Evolutionary conservation across 2,888 invertebrate genomes (phyloP), one percentile per base, ranked within the genome.

Genomic region (Phasia obesa): DNA sequence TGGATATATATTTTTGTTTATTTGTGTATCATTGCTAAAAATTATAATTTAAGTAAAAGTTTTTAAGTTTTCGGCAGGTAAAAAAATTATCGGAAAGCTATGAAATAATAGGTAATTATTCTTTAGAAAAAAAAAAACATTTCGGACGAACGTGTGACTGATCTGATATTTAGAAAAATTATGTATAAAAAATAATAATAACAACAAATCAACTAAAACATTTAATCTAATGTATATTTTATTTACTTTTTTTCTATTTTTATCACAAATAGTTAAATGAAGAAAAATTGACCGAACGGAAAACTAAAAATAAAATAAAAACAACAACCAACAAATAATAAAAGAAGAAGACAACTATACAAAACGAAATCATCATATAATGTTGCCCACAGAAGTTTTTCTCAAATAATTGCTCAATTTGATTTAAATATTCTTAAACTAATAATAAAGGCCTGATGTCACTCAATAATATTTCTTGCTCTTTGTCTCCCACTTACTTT

Each of bases 371-470:
- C 42, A 38, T 21, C 17, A 59, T 51, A 78, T 42, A 75, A 83
- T 83, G 83, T 71, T 76, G 55, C 4, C 65, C 65, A 47, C 71
- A 65, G 57, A 83, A 71, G 21, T 71, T 38, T 47, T 51, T 31
- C 73, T 62, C 79, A 76, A 79, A 62, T 71, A 71, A 79, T 71
- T 83, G 83, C 83, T 83, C 83, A 83, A 83, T 83, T 71, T 79
- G 60, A 76, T 83, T 76, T 79, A 73, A 75, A 76, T 42, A 70
- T 83, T 67, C 62, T 79, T 79, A 71, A 57, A 71, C 42, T 79
- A 71, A 60, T 49, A 67, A 65, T 38, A 57, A 75, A 59, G 21
- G 53, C 65, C 59, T 79, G 83, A 83, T 79, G 44, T 53, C 57
- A 44, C 38, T 65, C 19, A 42, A 44, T n/a, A n/a, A n/a, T 35